Evolutionary conservation across 2,113 vertebrate genomes (phyloP).

Genomic region (Podiceps cristatus): DNA sequence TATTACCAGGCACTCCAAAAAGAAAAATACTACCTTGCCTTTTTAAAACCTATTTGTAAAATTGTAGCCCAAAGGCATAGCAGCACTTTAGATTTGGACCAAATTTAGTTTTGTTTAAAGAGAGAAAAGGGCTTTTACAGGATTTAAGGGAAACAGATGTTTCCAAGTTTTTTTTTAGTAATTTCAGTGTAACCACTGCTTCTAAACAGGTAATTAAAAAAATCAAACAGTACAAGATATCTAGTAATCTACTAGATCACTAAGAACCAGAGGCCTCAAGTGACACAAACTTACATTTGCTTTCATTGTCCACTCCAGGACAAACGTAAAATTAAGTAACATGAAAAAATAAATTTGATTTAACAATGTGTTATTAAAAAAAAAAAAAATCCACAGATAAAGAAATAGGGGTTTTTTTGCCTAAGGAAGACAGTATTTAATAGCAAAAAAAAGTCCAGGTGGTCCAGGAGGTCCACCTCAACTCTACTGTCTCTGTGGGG

Average conservation of each 20-base stretch:
- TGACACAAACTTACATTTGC: background rate
- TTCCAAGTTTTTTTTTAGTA: background rate
- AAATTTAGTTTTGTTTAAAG: background rate
- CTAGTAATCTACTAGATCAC: background rate
- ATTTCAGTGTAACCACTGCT: background rate
- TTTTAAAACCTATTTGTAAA: background rate
- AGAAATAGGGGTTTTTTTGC: background rate
- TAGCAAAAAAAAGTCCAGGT: background rate
- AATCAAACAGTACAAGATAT: background rate
- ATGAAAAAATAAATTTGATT: background rate
- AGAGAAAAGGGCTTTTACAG: background rate
- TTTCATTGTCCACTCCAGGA: background rate
- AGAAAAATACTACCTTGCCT: background rate
- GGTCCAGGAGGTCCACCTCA: background rate
- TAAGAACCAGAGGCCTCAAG: background rate
- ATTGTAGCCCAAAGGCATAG: background rate
- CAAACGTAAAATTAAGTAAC: background rate
- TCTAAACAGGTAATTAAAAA: background rate
- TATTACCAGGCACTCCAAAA: background rate
- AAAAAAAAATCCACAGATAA: background rate
- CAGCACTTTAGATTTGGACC: background rate
- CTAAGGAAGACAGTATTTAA: background rate
- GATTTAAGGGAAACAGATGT: background rate
- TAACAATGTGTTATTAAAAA: background rate
- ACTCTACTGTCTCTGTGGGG: background rate